Conservation (phyloP, 92 coral and sea anemone species). For the Siderastrea radians region DNA sequence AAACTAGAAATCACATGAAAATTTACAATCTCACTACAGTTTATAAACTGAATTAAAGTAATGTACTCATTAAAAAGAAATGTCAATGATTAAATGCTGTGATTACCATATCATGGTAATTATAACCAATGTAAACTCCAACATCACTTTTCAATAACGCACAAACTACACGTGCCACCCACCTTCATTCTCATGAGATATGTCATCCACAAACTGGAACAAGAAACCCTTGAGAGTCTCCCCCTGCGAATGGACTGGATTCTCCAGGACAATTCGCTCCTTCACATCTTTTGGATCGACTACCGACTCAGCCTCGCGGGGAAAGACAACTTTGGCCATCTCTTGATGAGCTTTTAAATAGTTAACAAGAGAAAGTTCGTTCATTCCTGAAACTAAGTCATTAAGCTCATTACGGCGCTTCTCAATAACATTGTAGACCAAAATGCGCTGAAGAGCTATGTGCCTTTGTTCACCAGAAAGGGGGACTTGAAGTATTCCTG, state of each 20-base stretch:
- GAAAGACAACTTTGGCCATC: slow-evolving; percentile 28
- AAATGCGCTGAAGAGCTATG: slow-evolving; percentile 28
- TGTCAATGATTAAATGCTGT: background rate
- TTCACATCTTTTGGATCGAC: slow-evolving; percentile 17
- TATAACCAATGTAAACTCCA: background rate
- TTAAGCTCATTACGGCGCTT: slow-evolving; percentile 31
- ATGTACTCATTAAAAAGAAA: background rate
- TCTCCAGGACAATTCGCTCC: slow-evolving; percentile 23
- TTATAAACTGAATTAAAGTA: background rate
- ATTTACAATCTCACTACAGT: background rate
- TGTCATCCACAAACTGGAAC: slow-evolving; percentile 33
- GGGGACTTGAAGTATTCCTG: slow-evolving; percentile 26
- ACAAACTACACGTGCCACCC: background rate
- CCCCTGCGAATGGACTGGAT: background rate
- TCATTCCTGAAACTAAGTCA: slow-evolving; percentile 50
- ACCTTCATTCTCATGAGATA: slow-evolving; percentile 1
- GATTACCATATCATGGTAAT: background rate
- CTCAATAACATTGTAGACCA: slow-evolving; percentile 42
- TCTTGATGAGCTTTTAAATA: slow-evolving; percentile 18
- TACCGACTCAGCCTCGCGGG: slow-evolving; percentile 34
- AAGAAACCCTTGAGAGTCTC: slow-evolving; percentile 1
- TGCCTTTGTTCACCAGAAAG: slow-evolving; percentile 41
- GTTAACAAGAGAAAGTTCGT: slow-evolving; percentile 42
- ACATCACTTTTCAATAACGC: background rate
- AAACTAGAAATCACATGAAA: background rate